Conservation (phyloP, 2,888 invertebrate genomes). For the Heterodera filipjevi region DNA sequence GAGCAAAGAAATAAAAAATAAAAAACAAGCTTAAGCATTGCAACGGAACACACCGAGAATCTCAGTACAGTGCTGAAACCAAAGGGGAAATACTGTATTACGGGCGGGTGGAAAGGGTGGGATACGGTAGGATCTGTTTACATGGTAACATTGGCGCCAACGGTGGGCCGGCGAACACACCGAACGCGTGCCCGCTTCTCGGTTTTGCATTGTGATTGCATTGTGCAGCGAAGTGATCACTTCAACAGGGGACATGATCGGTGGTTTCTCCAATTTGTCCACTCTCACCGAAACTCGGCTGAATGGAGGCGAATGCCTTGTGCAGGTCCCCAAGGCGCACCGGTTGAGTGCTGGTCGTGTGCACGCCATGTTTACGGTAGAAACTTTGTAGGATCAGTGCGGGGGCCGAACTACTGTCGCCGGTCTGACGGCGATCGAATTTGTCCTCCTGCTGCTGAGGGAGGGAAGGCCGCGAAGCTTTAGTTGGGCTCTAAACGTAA, state of each 20-base stretch:
- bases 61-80: slow-evolving; percentile 71
- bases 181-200: slow-evolving; percentile 71
- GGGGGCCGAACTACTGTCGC: slow-evolving; percentile 44
- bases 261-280: background rate
- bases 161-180: slow-evolving; percentile 72
- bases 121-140: background rate
- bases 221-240: slow-evolving; percentile 72
- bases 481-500: background rate
- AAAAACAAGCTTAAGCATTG: background rate
- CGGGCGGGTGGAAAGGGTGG: background rate
- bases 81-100: background rate
- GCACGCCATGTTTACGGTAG: slow-evolving; percentile 35
- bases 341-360: slow-evolving; percentile 39
- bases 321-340: slow-evolving; percentile 51
- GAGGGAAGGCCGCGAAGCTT: background rate
- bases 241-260: slow-evolving; percentile 40
- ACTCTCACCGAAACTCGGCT: slow-evolving; percentile 51
- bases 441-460: slow-evolving; percentile 35
- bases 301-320: slow-evolving; percentile 56
- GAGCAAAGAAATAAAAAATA: background rate
- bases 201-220: slow-evolving; percentile 72
- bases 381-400: slow-evolving; percentile 35
- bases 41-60: slow-evolving; percentile 67
- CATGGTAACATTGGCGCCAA: slow-evolving; percentile 68
- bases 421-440: slow-evolving; percentile 47